These are phyloP conservation scores for Musca domestica DNA, from an alignment of 1,140 invertebrate genomes.

Conservation along the genomic window DNA sequence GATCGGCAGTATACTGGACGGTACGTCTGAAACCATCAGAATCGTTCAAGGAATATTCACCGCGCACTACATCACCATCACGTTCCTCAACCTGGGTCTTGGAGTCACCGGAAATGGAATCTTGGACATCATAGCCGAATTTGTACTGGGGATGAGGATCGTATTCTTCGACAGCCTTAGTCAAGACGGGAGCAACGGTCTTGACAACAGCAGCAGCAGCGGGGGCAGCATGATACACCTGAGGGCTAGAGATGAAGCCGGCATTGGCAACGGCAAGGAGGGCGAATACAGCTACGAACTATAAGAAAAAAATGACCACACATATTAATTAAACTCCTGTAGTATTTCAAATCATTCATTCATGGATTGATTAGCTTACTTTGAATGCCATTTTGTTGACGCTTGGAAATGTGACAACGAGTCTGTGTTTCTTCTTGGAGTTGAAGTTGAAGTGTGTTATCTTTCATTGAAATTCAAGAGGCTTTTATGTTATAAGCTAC, in stretches of 20 bases:
- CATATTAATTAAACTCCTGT: background rate
- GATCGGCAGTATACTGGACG: conserved; percentile 54
- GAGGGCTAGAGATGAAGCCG: conserved; percentile 32
- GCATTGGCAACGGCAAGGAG: conserved; percentile 39
- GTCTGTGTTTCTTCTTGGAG: background rate
- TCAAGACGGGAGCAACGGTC: conserved; percentile 31
- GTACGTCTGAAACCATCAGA: conserved; percentile 47
- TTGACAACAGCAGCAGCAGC: conserved; percentile 18
- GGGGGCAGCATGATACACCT: conserved; percentile 34
- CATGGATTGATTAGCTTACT: conserved; percentile 32
- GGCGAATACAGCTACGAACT: conserved; percentile 42
- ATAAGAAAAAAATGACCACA: conserved; percentile 15
- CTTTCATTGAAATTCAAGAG: too few species aligned
- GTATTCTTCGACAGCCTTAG: conserved; percentile 43
- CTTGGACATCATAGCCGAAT: conserved; percentile 57
- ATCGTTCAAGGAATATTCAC: conserved; percentile 48
- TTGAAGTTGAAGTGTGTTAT: too few species aligned
- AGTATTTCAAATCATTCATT: background rate
- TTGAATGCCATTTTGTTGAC: conserved; percentile 47
- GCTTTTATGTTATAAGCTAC: too few species aligned
- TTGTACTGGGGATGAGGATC: conserved; percentile 57
- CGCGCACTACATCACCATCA: conserved; percentile 59
- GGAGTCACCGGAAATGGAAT: conserved; percentile 59
- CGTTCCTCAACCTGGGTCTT: conserved; percentile 61
- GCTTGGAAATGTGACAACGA: conserved; percentile 3